Base-by-base conservation (phyloP, 2,797 vertebrate genomes). In the Protonibea diacanthus region DNA sequence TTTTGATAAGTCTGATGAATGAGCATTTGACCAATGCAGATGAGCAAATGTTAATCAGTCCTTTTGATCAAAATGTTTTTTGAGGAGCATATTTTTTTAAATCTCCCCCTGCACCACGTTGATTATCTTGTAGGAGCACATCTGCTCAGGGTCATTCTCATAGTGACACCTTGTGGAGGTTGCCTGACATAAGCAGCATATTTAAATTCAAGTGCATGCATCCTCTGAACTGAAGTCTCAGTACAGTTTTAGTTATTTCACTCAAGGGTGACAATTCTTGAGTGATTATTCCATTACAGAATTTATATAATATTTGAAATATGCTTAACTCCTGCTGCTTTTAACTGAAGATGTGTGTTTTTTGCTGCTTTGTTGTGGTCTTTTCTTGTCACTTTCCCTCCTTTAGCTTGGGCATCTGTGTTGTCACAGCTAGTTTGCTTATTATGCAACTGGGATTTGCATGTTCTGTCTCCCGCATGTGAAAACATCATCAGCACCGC, bases 81-180 rank as follows among this genome's bases (percentile, higher is more conserved):
- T 38, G 59, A 70, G 83, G 69, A 25, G 49, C 53, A 59, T 66
- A 12, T 71, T 71, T 67, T 67, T 56, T 15, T 3, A 67, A 63
- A 17, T 67, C n/a, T 74, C 6, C 57, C 12, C 40, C 23, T 72
- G 53, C 72, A 74, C 64, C 75, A 25, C 76, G 55, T 33, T 69
- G 17, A 62, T 78, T 62, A 71, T 73, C 47, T 56, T 60, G 29
- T 20, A 42, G 48, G 15, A 53, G 25, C 44, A 70, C 63, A 61
- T 74, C 72, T 69, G 66, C 61, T 29, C 23, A 57, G 23, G 76
- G 71, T 83, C 68, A 74, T 64, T 44, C 68, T 87, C 62, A 67
- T 67, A 88, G 78, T 79, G 90, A 91, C 87, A 87, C 47, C 83
- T 85, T 76, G 88, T 84, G 86, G 88, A 79, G 52, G 40, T 18